phyloP scores from a whole-genome alignment of 2,888 invertebrate species.

The Eristalis arbustorum region DNA sequence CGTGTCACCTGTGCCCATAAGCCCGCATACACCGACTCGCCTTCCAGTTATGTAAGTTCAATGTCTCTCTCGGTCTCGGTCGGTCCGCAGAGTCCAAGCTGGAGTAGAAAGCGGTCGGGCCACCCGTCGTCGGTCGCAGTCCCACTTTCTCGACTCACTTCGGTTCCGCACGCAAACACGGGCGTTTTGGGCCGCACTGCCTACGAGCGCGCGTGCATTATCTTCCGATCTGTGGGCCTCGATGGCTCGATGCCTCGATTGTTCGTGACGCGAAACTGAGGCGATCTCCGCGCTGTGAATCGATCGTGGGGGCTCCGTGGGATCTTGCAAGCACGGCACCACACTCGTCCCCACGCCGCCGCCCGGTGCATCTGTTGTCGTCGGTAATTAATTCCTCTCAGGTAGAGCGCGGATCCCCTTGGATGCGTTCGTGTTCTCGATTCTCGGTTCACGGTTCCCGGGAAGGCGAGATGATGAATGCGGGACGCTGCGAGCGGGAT shows the following conservation, averaged over 20 bases:
- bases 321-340: not conserved
- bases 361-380: slow-evolving; percentile 25
- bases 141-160: slow-evolving; percentile 16
- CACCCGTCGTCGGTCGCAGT: slow-evolving; percentile 23
- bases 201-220: not conserved
- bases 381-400: slow-evolving; percentile 60
- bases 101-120: slow-evolving; percentile 28
- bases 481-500: slow-evolving; percentile 38
- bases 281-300: not conserved
- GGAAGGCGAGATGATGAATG: slow-evolving; percentile 38
- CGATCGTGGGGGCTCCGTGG: slow-evolving; percentile 9
- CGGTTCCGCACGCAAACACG: not conserved
- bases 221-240: slow-evolving; percentile 1
- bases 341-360: not conserved
- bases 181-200: slow-evolving; percentile 10
- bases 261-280: slow-evolving; percentile 5
- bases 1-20: slow-evolving; percentile 25
- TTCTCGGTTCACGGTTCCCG: not conserved
- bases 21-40: slow-evolving; percentile 20
- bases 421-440: not conserved
- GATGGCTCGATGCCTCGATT: not conserved
- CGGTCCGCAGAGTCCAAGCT: not conserved
- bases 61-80: slow-evolving; percentile 36
- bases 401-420: slow-evolving; percentile 45
- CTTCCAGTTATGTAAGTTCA: slow-evolving; percentile 55